Evolutionary conservation across 2,797 vertebrate species (phyloP), one percentile per base, ranked within the genome.

Genomic region (Coilia nasus): DNA sequence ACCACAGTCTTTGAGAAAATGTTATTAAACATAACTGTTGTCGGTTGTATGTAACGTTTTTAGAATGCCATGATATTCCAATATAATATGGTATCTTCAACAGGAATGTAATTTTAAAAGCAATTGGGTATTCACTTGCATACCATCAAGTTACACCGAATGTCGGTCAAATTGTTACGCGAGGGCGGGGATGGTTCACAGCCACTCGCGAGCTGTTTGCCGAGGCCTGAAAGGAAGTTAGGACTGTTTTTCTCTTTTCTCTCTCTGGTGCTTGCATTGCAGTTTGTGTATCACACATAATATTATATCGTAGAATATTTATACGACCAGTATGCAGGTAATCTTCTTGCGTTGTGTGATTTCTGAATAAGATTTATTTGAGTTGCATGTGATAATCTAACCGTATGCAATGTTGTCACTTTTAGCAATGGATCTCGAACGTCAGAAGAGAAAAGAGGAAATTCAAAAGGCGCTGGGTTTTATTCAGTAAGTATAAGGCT

Each of bases 401-500:
- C 2, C 35, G 84, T 87, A 19, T 6, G 6, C 59, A 81, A 59
- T 67, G 6, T 83, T 88, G 59, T 90, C 25, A 83, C 87, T 41
- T 2, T 10, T 81, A 95, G 91, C 35, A 81, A 93, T 96, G 96
- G 96, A 94, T 96, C 95, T 96, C 91, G 98, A 98, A 90, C 96
- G 97, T 92, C 97, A 95, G 93, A 98, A 96, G 91, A 96, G 98
- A 88, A 98, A 96, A 92, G 97, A 98, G 88, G 98, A 99, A 93
- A 99, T 99, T 87, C 97, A 99, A 90, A 99, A 97, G 93, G 97
- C 98, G 87, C 96, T 99, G 94, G 97, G 98, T 87, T 99, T 99
- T 87, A 99, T 99, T 89, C 98, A 99, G 98, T 99, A 95, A 97
- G 97, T 93, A 2, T 6, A 6, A 9, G 6, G 17, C 6, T 35